Evolutionary conservation across 2,888 invertebrate species (phyloP).

Genomic region (Icerya purchasi): DNA sequence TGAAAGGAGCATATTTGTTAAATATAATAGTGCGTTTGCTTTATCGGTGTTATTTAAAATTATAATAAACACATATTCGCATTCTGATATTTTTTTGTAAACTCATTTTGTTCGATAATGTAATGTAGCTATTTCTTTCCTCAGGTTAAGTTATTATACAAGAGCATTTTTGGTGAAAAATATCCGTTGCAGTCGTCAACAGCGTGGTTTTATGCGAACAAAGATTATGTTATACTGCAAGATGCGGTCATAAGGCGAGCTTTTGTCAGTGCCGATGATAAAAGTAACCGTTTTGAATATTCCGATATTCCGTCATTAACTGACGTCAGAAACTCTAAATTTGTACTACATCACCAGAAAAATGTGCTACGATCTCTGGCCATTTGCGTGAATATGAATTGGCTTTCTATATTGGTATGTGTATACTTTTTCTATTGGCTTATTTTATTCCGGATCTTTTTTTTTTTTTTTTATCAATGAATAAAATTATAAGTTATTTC

Average conservation of each 20-base stretch:
- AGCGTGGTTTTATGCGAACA: conserved; percentile 37
- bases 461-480: too few relatives aligned
- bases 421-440: too few relatives aligned
- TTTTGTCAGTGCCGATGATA: neutral
- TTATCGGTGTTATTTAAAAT: too few relatives aligned
- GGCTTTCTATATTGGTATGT: conserved; percentile 70
- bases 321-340: conserved; percentile 23
- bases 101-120: neutral
- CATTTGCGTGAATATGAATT: conserved; percentile 73
- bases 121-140: conserved; percentile 8
- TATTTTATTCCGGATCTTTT: too few relatives aligned
- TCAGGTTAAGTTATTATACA: conserved; percentile 27
- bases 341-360: conserved; percentile 37
- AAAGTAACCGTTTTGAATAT: neutral
- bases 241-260: conserved; percentile 33
- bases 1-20: neutral
- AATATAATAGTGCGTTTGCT: too few relatives aligned
- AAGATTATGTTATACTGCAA: conserved; percentile 37
- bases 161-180: conserved; percentile 27
- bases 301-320: neutral
- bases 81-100: neutral
- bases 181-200: conserved; percentile 31
- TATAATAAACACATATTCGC: too few relatives aligned
- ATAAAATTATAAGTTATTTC: too few relatives aligned
- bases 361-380: conserved; percentile 52